Base-by-base conservation (phyloP, 1,140 invertebrate species). In the Eupeodes corollae region DNA sequence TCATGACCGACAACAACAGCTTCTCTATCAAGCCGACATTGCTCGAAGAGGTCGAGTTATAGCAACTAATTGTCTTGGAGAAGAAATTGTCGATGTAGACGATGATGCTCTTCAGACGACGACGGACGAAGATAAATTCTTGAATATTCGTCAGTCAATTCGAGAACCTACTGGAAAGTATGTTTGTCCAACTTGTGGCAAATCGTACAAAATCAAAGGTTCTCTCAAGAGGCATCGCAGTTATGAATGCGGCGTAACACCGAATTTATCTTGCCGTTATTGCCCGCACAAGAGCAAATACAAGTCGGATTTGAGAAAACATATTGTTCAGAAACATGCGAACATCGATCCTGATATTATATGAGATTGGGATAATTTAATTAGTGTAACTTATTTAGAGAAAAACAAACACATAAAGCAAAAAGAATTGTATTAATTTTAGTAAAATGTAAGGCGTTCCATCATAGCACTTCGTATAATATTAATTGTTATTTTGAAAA, bases 221-320 rank as follows among this genome's bases (percentile, higher is more conserved):
- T 75, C 74, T 5, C 52, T 77, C 5, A 69, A 71, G 48, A 70
- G 73, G 16, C 80, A 83, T 56, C 65, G 77, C 48, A 73, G 72
- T 33, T 75, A 79, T 50, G 79, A 83, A 51, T 83, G 80, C 48
- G 79, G 79, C 1, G 75, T 80, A 44, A 67, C 71, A 37, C 67
- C 70, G 8, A 56, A 59, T 1, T 54, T 68, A 2, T 56, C 58
- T 31, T 68, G 65, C 54, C 56, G 56, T 9, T 63, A 65, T 32
- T 67, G 65, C 52, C 57, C 62, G 32, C 64, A 68, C 51, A 67
- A 66, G 51, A 65, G 65, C 53, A 68, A 68, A 52, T 60, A 64
- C 49, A 67, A 64, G 52, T 65, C 59, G 10, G 64, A 68, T 57
- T 30, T 68, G 40, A 59, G 62, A 14, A 62, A 68, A 33, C 66